Percentiles rank a stretch among this genome's conserved stretches.
phyloP scores from a whole-genome alignment of 2,888 invertebrate species.

The Syritta pipiens region DNA sequence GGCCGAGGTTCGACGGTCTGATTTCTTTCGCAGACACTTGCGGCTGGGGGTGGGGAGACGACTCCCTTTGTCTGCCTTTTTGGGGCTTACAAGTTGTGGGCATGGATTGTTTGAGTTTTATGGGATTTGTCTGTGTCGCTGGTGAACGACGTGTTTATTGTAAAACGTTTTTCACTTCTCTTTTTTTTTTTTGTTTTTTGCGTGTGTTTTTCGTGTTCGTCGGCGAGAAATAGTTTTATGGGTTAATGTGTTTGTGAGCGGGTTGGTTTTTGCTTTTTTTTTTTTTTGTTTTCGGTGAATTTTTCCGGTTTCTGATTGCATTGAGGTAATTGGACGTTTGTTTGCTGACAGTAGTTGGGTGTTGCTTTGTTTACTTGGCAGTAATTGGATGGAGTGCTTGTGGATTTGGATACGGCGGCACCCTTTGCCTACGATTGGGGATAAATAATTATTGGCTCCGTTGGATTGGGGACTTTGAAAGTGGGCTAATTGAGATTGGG shows the following conservation, averaged over 20 bases:
- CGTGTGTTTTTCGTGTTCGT: too few species aligned
- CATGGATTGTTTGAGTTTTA: conserved; percentile 32
- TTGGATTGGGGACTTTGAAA: too few species aligned
- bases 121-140: conserved; percentile 49
- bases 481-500: too few species aligned
- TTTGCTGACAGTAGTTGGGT: conserved; percentile 27
- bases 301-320: conserved; percentile 40
- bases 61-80: conserved; percentile 10
- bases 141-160: conserved; percentile 37
- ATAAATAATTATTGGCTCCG: too few species aligned
- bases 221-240: conserved; percentile 36
- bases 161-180: conserved; percentile 23
- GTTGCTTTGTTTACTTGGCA: background rate
- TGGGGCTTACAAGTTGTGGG: background rate
- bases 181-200: conserved; percentile 2
- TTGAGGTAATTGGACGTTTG: conserved; percentile 48
- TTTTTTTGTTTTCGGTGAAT: conserved; percentile 2
- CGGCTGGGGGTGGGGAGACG: background rate
- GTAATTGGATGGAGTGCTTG: conserved; percentile 9
- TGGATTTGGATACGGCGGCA: too few species aligned
- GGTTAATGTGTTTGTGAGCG: conserved; percentile 46
- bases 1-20: conserved; percentile 24
- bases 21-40: conserved; percentile 1
- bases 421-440: too few species aligned
- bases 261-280: too few species aligned